phyloP scores from a whole-genome alignment of 2,797 vertebrate genomes.

The Notolabrus celidotus region DNA sequence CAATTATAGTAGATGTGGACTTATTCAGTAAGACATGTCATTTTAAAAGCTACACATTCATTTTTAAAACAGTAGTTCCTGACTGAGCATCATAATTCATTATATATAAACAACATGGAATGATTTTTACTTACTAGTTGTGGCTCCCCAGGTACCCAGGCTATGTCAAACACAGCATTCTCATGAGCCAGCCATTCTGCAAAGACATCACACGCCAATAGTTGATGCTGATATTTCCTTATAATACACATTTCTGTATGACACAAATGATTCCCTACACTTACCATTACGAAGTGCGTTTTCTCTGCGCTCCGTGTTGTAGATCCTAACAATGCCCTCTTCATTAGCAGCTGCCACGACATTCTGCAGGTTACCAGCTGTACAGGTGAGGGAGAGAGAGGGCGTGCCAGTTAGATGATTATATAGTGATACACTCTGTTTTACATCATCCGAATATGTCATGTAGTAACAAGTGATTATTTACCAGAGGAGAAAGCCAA shows the following conservation, averaged over 20 bases:
- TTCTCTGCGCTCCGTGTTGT: constrained; percentile 88
- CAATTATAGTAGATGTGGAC: neutral
- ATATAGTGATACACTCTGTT: neutral
- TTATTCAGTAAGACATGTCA: neutral
- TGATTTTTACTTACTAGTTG: constrained; percentile 87
- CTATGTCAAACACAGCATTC: constrained; percentile 97
- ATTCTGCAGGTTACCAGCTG: constrained; percentile 83
- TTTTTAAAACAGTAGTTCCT: neutral
- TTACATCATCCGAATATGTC: neutral
- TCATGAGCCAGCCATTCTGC: constrained; percentile 97
- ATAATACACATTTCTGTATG: neutral
- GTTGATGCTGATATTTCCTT: neutral
- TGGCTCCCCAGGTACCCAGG: constrained; percentile 94
- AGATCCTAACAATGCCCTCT: constrained; percentile 93
- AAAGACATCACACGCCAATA: constrained; percentile 50
- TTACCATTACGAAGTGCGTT: constrained; percentile 90
- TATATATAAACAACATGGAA: neutral
- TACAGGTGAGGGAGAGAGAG: constrained; percentile 7
- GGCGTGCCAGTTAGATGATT: neutral
- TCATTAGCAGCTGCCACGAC: constrained; percentile 94
- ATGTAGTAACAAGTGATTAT: neutral
- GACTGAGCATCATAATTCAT: neutral
- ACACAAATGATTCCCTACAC: neutral
- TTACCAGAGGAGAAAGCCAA: constrained; percentile 93
- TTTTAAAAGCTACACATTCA: neutral